Percentiles rank a stretch among this genome's conserved stretches.
phyloP scores from a whole-genome alignment of 2,113 vertebrate genomes.

The Lamprologus tigripictilis region DNA sequence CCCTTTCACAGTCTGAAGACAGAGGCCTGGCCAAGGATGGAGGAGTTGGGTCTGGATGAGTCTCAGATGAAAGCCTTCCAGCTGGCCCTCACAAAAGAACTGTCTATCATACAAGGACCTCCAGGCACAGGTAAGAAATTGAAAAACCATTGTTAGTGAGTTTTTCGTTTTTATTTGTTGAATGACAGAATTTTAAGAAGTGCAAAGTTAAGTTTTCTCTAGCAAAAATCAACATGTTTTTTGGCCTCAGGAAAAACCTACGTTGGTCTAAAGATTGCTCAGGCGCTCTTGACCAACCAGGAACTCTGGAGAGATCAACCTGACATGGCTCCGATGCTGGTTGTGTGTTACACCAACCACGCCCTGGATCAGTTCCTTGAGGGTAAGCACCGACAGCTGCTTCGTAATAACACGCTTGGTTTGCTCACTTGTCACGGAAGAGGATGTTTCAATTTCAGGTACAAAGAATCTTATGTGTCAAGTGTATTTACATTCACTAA shows the following conservation, averaged over 20 bases:
- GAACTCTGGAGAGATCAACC: conserved; percentile 45
- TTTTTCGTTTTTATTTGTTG: not conserved
- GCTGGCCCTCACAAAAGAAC: conserved; percentile 89
- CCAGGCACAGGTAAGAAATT: conserved; percentile 83
- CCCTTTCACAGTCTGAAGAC: conserved; percentile 67
- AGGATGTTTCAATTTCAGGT: not conserved
- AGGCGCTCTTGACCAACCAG: conserved; percentile 78
- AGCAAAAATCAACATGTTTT: not conserved
- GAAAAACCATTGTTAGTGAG: not conserved
- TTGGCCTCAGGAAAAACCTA: conserved; percentile 86
- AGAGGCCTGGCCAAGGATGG: conserved; percentile 78
- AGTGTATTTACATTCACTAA: not conserved
- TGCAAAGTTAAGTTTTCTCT: not conserved
- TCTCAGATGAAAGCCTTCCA: conserved; percentile 84
- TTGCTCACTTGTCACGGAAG: not conserved
- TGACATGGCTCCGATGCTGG: conserved; percentile 73
- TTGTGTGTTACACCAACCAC: conserved; percentile 96
- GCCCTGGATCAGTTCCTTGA: conserved; percentile 98
- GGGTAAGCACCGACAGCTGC: conserved; percentile 66
- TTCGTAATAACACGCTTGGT: not conserved
- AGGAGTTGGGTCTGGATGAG: conserved; percentile 80
- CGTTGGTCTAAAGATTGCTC: conserved; percentile 87
- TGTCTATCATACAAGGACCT: conserved; percentile 92
- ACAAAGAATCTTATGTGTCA: not conserved
- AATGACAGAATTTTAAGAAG: not conserved